Conservation (phyloP, 1,140 invertebrate species). For the Orussus abietinus region DNA sequence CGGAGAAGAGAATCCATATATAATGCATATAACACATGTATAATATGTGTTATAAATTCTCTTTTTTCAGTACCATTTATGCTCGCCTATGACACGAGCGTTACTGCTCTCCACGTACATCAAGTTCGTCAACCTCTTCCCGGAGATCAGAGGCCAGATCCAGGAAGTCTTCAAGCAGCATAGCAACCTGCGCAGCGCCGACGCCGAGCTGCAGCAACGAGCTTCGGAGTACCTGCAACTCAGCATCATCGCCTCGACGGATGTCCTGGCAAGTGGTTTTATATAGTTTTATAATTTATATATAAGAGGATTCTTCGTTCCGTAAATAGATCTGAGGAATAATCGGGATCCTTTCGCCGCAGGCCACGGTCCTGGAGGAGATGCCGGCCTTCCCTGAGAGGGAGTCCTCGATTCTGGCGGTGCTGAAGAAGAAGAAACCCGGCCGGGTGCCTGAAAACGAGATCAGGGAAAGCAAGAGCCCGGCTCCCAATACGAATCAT, state of each 20-base stretch:
- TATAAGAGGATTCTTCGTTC: slow-evolving; percentile 2
- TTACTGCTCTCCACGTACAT: slow-evolving; percentile 97
- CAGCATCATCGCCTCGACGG: slow-evolving; percentile 92
- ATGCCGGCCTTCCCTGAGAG: slow-evolving; percentile 99
- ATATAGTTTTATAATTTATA: too few relatives aligned
- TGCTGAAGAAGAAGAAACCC: slow-evolving; percentile 97
- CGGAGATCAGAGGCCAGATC: slow-evolving; percentile 95
- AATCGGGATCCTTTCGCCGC: too few relatives aligned
- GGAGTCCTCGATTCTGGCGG: slow-evolving; percentile 95
- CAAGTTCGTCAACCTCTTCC: slow-evolving; percentile 99
- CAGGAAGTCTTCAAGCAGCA: slow-evolving; percentile 96
- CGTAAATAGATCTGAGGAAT: too few relatives aligned
- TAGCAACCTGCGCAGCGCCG: slow-evolving; percentile 93
- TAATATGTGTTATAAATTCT: slow-evolving; percentile 5
- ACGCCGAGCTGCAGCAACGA: slow-evolving; percentile 97
- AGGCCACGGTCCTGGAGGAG: slow-evolving; percentile 97
- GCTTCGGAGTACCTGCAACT: slow-evolving; percentile 97
- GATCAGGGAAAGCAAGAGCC: slow-evolving; percentile 75
- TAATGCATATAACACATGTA: slow-evolving; percentile 9
- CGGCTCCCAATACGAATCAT: slow-evolving; percentile 64
- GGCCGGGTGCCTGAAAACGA: slow-evolving; percentile 84
- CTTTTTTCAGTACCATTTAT: slow-evolving; percentile 82
- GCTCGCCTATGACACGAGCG: slow-evolving; percentile 93
- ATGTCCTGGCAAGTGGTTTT: slow-evolving; percentile 79
- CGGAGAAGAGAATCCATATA: too few relatives aligned